phyloP scores from a whole-genome alignment of 2,888 invertebrate species.

The Malthinus flaveolus region DNA sequence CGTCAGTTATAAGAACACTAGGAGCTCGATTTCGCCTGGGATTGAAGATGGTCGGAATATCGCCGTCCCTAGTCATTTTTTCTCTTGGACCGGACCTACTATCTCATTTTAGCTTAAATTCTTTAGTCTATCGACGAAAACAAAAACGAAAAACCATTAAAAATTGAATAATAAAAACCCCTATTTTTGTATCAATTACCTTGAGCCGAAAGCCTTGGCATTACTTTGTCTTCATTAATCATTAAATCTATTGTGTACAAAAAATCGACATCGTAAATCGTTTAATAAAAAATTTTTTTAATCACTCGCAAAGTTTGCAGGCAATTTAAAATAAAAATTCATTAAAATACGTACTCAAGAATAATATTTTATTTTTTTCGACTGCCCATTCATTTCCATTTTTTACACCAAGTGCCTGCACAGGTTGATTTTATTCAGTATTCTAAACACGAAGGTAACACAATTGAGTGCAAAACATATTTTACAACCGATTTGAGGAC shows the following conservation, averaged over 20 bases:
- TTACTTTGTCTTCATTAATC: conserved; percentile 31
- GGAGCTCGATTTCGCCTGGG: conserved; percentile 56
- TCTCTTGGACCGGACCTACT: conserved; percentile 5
- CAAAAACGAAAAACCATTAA: background rate
- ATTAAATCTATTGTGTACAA: conserved; percentile 18
- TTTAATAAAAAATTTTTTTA: background rate
- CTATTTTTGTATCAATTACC: conserved; percentile 14
- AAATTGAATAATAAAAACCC: background rate
- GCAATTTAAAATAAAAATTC: background rate
- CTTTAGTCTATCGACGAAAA: background rate
- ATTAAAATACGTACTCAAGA: background rate
- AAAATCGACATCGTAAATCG: conserved; percentile 7
- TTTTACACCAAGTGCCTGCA: background rate
- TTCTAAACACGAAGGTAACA: no score
- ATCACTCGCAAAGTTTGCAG: background rate
- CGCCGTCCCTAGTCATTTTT: conserved; percentile 70
- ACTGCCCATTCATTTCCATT: conserved; percentile 3
- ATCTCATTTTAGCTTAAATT: background rate
- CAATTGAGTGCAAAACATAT: no score
- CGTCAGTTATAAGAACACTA: conserved; percentile 51
- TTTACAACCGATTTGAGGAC: background rate
- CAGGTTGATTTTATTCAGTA: no score
- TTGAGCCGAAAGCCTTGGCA: conserved; percentile 31
- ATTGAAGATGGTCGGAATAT: conserved; percentile 81
- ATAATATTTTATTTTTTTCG: background rate